Conservation (phyloP, 92 coral and sea anemone genomes). For the Metridium senile region DNA sequence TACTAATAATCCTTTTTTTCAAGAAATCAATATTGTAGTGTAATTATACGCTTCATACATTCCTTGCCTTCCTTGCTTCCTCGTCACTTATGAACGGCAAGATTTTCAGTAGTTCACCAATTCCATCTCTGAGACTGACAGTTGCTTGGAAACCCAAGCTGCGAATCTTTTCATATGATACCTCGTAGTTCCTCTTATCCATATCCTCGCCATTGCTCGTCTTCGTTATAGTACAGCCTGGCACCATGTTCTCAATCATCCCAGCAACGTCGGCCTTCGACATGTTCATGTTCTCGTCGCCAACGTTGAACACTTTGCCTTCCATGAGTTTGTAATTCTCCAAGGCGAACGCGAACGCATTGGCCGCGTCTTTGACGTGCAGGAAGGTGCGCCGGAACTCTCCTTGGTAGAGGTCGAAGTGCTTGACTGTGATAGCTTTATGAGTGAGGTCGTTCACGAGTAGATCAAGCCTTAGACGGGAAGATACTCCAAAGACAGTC, state of each 20-base stretch:
- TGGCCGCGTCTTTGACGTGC: conserved; percentile 93
- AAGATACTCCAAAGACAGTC: conserved; percentile 92
- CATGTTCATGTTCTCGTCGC: conserved; percentile 92
- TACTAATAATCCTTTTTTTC: no score
- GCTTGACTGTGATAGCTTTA: conserved; percentile 77
- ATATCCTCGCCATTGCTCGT: conserved; percentile 76
- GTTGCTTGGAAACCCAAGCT: conserved; percentile 80
- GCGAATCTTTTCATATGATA: conserved; percentile 78
- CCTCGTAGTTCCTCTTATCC: conserved; percentile 89
- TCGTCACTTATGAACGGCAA: conserved; percentile 78
- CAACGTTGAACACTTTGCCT: conserved; percentile 86
- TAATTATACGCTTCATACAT: no score
- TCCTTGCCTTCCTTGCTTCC: conserved; percentile 79
- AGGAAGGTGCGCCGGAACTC: conserved; percentile 88
- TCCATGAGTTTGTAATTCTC: conserved; percentile 72
- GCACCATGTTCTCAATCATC: conserved; percentile 67
- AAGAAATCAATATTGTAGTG: no score
- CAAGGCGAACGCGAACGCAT: conserved; percentile 85
- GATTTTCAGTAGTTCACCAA: conserved; percentile 75
- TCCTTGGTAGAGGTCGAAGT: conserved; percentile 94
- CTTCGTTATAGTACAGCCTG: conserved; percentile 78
- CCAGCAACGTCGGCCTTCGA: conserved; percentile 83
- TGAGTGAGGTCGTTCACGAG: conserved; percentile 88
- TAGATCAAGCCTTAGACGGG: conserved; percentile 86
- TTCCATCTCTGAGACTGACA: conserved; percentile 72